Conservation (phyloP, 2,797 vertebrate species). For the Squalus acanthias region DNA sequence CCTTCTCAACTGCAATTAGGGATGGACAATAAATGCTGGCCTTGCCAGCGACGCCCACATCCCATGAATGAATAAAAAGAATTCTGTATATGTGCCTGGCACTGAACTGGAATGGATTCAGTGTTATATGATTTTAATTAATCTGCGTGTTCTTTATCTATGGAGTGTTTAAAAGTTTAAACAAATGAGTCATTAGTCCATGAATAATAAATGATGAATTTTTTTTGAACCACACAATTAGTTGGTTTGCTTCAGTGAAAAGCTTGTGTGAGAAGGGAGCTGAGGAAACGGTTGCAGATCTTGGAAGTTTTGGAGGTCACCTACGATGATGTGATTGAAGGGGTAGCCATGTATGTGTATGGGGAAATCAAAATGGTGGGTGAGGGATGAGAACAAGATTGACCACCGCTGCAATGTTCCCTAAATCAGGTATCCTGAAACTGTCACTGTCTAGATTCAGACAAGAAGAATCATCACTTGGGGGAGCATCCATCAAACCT, state of each 20-base stretch:
- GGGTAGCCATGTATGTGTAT: no score
- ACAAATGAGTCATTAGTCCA: slow-evolving; percentile 1
- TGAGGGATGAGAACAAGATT: neutral
- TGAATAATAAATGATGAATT: neutral
- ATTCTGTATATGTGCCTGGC: neutral
- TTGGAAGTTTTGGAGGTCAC: neutral
- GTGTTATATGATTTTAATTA: neutral
- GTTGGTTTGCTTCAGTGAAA: neutral
- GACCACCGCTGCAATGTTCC: neutral
- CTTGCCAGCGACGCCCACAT: no score
- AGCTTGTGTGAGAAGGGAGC: neutral
- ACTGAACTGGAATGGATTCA: neutral
- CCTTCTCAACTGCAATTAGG: no score
- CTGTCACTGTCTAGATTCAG: neutral
- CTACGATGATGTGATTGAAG: neutral
- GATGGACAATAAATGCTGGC: no score
- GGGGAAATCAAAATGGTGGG: neutral
- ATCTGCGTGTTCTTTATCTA: neutral
- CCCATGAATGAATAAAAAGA: no score
- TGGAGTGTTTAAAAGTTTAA: neutral
- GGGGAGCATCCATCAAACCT: neutral
- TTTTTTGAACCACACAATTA: neutral
- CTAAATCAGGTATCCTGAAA: neutral
- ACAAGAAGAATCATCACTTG: neutral
- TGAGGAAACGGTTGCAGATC: neutral